Evolutionary conservation across 2,888 invertebrate genomes (phyloP).

Genomic region (Synergus itoensis): DNA sequence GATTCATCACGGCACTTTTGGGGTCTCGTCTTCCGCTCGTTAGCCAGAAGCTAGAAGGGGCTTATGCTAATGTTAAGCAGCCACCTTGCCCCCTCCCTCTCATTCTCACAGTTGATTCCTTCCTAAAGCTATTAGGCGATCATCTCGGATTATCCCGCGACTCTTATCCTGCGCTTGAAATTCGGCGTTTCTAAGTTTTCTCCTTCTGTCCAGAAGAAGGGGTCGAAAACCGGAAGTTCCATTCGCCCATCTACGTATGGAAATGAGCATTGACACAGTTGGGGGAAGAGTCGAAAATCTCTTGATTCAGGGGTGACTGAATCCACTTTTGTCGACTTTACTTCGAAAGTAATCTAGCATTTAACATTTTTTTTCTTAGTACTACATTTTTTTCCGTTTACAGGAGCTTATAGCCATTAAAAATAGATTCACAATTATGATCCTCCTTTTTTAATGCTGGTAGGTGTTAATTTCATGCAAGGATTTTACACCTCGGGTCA

Average conservation of each 20-base stretch:
- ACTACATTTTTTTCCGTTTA: too few species aligned
- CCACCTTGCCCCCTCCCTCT: constrained; percentile 53
- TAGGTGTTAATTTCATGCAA: constrained; percentile 10
- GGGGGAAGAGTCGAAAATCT: constrained; percentile 12
- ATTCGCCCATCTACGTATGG: constrained; percentile 26
- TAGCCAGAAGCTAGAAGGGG: constrained; percentile 71
- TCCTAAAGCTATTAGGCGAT: constrained; percentile 77
- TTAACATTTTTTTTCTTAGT: background rate
- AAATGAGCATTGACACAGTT: constrained; percentile 20
- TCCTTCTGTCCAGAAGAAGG: constrained; percentile 48
- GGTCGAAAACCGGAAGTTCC: constrained; percentile 43
- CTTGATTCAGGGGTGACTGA: background rate
- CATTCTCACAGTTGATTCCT: constrained; percentile 73
- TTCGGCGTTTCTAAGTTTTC: constrained; percentile 76
- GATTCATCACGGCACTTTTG: constrained; percentile 73
- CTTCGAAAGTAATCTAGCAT: background rate
- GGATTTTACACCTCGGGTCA: constrained; percentile 33
- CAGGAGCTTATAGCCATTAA: background rate
- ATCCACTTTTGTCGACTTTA: background rate
- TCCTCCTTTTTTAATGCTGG: constrained; percentile 1
- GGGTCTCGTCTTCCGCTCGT: constrained; percentile 73
- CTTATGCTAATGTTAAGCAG: constrained; percentile 76
- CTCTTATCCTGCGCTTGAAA: constrained; percentile 69
- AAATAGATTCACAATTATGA: background rate
- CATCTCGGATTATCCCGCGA: constrained; percentile 77